Evolutionary conservation across 2,888 invertebrate species (phyloP).

Genomic region (Tachina lurida): DNA sequence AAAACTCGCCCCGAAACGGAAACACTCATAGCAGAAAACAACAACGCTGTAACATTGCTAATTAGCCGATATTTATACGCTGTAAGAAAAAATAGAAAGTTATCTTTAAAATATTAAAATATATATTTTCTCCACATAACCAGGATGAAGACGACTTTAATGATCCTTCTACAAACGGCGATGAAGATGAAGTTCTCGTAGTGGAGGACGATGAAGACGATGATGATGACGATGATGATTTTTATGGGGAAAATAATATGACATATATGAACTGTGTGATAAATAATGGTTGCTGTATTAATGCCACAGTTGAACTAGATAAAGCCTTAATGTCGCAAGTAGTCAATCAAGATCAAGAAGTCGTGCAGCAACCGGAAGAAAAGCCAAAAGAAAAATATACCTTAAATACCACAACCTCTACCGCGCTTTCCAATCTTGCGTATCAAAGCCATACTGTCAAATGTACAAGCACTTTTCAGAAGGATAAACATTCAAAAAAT

Average conservation of each 20-base stretch:
- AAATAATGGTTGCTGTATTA: constrained; percentile 77
- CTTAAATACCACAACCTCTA: constrained; percentile 39
- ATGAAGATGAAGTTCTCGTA: constrained; percentile 73
- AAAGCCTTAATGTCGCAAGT: constrained; percentile 73
- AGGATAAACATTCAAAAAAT: constrained; percentile 44
- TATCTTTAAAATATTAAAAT: constrained; percentile 5
- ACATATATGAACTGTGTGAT: constrained; percentile 78
- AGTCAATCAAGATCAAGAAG: constrained; percentile 55
- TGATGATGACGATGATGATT: constrained; percentile 77
- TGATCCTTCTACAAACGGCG: constrained; percentile 67
- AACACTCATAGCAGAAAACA: constrained; percentile 85
- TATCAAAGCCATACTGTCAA: constrained; percentile 33
- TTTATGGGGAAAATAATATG: constrained; percentile 75
- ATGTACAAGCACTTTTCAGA: constrained; percentile 17
- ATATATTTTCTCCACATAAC: background rate
- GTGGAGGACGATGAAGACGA: constrained; percentile 79
- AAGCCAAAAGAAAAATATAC: constrained; percentile 36
- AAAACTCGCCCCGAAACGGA: constrained; percentile 86
- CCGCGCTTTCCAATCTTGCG: constrained; percentile 43
- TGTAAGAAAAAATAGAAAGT: constrained; percentile 72
- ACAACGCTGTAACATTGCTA: constrained; percentile 85
- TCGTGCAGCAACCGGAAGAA: constrained; percentile 8
- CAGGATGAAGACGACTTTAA: constrained; percentile 75
- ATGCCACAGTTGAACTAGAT: constrained; percentile 77
- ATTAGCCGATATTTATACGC: constrained; percentile 85